A percentile compares a stretch with the other conserved stretches of the same genome.
phyloP scores from a whole-genome alignment of 2,888 invertebrate genomes.

The Schizotus pectinicornis region DNA sequence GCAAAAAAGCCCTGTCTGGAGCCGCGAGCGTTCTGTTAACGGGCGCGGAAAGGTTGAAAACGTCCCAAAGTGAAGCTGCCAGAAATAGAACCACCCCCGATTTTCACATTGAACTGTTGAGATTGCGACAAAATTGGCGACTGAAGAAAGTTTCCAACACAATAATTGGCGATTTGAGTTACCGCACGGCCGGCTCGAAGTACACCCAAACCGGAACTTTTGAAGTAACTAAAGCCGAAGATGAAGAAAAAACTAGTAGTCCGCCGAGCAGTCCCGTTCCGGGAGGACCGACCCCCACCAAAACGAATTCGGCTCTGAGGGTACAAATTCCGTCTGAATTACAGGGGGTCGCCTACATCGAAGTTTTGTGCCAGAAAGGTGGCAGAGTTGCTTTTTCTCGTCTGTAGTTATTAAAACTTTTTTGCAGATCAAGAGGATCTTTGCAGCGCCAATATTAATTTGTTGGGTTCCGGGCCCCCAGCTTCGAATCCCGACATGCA shows the following conservation, averaged over 20 bases:
- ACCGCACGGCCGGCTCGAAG: slow-evolving; percentile 93
- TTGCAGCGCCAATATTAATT: slow-evolving; percentile 81
- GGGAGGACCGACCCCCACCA: slow-evolving; percentile 59
- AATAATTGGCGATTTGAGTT: slow-evolving; percentile 95
- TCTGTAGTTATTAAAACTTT: slow-evolving; percentile 25
- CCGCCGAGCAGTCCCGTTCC: slow-evolving; percentile 59
- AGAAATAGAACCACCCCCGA: slow-evolving; percentile 81
- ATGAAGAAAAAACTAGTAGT: slow-evolving; percentile 64
- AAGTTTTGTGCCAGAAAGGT: slow-evolving; percentile 94
- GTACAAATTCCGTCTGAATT: slow-evolving; percentile 94
- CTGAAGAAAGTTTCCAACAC: slow-evolving; percentile 95
- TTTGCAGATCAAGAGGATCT: slow-evolving; percentile 84
- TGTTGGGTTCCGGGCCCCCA: slow-evolving; percentile 77
- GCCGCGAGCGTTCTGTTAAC: slow-evolving; percentile 84
- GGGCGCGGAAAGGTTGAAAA: slow-evolving; percentile 86
- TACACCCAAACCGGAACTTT: slow-evolving; percentile 93
- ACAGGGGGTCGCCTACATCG: slow-evolving; percentile 95
- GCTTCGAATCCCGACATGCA: slow-evolving; percentile 78
- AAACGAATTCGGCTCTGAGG: slow-evolving; percentile 77
- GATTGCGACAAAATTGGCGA: slow-evolving; percentile 92
- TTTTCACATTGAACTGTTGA: slow-evolving; percentile 89
- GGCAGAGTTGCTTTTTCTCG: background rate
- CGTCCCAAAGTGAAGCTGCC: slow-evolving; percentile 80
- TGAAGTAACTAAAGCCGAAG: slow-evolving; percentile 94
- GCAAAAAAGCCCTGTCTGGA: slow-evolving; percentile 84